Conservation (phyloP, 2,888 invertebrate genomes). For the Vannuccia rotundouncinata region DNA sequence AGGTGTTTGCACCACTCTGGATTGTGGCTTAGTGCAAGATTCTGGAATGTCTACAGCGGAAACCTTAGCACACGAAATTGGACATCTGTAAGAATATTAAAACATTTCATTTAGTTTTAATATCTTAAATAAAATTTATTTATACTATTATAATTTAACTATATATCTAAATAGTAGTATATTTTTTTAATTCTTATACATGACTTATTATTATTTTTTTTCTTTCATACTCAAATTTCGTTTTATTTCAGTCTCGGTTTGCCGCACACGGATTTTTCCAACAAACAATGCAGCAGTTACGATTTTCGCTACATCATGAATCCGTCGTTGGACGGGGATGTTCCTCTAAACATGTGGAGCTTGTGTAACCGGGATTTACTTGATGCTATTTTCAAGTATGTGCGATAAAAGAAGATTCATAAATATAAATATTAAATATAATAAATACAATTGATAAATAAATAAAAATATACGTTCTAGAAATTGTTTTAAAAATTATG, state of each 20-base stretch:
- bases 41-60: background rate
- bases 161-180: no score
- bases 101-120: background rate
- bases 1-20: background rate
- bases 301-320: background rate
- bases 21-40: background rate
- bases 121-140: background rate
- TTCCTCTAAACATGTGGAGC: background rate
- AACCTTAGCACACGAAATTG: conserved; percentile 5
- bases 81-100: conserved; percentile 4
- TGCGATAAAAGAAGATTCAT: no score
- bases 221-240: no score
- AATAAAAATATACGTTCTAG: no score
- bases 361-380: background rate
- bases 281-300: background rate
- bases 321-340: background rate
- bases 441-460: no score
- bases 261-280: background rate
- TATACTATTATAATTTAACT: background rate
- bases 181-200: no score
- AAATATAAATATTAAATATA: no score
- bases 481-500: no score
- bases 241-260: background rate
- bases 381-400: background rate
- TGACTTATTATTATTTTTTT: no score